Evolutionary conservation across 2,888 invertebrate species (phyloP).

Genomic region (Muschampia plurimacula): DNA sequence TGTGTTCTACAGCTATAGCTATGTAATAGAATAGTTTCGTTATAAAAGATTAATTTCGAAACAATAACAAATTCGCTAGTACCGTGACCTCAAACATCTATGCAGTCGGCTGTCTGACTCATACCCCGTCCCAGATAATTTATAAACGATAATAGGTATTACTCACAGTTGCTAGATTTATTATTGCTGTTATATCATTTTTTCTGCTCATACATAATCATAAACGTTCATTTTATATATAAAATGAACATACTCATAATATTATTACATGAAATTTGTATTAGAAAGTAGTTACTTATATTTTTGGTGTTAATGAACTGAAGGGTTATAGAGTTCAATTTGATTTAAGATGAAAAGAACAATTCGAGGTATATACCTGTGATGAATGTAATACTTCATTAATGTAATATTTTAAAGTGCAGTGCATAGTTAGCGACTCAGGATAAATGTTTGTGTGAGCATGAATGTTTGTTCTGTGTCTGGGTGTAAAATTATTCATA

Average conservation of each 20-base stretch:
- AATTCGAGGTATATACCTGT: too few species aligned
- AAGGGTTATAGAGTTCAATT: too few species aligned
- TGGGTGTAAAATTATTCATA: too few species aligned
- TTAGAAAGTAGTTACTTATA: too few species aligned
- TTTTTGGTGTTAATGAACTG: too few species aligned
- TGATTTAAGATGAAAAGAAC: too few species aligned
- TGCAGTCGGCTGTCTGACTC: constrained; percentile 31
- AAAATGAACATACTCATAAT: background rate
- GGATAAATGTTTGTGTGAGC: too few species aligned
- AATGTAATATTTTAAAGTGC: too few species aligned
- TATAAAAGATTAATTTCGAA: background rate
- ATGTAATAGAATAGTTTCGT: background rate
- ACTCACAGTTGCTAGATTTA: background rate
- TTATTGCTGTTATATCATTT: constrained; percentile 15
- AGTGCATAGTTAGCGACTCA: too few species aligned
- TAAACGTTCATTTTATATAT: background rate
- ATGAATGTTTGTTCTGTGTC: too few species aligned
- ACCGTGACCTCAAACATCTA: constrained; percentile 38
- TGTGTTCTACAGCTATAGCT: background rate
- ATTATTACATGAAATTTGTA: background rate
- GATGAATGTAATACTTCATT: too few species aligned
- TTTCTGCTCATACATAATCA: background rate
- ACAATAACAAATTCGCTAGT: constrained; percentile 23
- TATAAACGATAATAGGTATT: constrained; percentile 13
- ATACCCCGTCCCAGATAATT: constrained; percentile 34